Conservation (phyloP, 2,888 invertebrate species). For the Conomelus anceps region DNA sequence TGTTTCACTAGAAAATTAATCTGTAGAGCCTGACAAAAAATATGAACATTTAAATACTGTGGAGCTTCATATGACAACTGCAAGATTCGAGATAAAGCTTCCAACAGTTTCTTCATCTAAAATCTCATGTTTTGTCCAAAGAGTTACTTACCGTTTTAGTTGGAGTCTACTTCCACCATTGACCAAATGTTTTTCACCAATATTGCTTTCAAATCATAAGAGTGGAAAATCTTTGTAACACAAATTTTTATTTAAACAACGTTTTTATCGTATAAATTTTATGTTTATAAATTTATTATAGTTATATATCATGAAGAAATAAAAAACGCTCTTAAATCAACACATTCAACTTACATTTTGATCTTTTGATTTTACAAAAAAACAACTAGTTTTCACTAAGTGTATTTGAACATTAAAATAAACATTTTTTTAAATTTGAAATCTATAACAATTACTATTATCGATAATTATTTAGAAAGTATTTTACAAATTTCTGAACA, state of each 20-base stretch:
- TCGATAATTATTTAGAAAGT: neutral
- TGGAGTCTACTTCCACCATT: no score
- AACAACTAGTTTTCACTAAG: neutral
- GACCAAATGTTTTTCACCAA: neutral
- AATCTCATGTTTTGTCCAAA: no score
- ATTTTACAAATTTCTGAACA: neutral
- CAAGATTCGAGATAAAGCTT: no score
- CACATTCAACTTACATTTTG: neutral
- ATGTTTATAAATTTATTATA: neutral
- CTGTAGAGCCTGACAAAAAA: no score
- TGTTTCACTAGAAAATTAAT: no score
- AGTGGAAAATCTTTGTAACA: neutral
- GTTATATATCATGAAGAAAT: neutral
- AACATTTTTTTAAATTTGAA: neutral
- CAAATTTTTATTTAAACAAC: neutral
- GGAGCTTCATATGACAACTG: no score
- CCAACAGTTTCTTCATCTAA: no score
- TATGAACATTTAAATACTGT: no score
- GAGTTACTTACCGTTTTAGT: no score
- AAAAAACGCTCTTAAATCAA: neutral
- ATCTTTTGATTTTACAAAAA: neutral
- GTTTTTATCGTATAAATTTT: neutral
- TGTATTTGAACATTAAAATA: neutral
- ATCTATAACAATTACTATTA: neutral
- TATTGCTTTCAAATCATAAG: neutral